Conservation (phyloP, 37 sponge, comb jelly and placozoan species). For the Ephydatia muelleri region DNA sequence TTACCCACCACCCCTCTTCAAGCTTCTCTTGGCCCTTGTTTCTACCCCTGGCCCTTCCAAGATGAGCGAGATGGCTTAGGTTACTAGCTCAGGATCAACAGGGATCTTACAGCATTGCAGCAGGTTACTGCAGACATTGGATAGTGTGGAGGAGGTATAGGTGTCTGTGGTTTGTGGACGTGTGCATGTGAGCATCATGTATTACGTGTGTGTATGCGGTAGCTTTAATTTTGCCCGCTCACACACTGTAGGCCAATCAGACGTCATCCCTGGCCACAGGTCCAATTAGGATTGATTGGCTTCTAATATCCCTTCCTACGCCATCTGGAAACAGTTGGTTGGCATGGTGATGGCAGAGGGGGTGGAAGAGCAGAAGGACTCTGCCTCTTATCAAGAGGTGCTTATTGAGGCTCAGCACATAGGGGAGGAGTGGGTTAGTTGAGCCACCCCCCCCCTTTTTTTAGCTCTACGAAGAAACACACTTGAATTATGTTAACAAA, state of each 20-base stretch:
- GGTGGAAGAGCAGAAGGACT: background rate
- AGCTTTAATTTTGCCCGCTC: background rate
- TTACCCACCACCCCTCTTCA: slow-evolving; percentile 80
- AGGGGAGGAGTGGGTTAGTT: no score
- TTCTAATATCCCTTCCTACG: slow-evolving; percentile 57
- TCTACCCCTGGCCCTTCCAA: slow-evolving; percentile 68
- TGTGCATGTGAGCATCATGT: no score
- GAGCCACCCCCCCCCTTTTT: no score
- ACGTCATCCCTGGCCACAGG: slow-evolving; percentile 28
- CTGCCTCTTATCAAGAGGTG: slow-evolving; percentile 10
- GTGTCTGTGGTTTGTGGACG: background rate
- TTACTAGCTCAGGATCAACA: slow-evolving; percentile 67
- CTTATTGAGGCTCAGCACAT: background rate
- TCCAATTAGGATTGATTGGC: slow-evolving; percentile 53
- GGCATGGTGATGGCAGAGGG: background rate
- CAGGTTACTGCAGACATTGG: slow-evolving; percentile 69
- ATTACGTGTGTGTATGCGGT: background rate
- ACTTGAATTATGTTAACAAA: no score
- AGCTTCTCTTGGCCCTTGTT: slow-evolving; percentile 55
- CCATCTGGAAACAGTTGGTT: slow-evolving; percentile 32
- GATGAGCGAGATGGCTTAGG: slow-evolving; percentile 64
- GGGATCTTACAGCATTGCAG: slow-evolving; percentile 38
- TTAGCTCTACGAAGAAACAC: no score
- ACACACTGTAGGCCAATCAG: slow-evolving; percentile 25
- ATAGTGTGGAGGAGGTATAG: slow-evolving; percentile 58